These are phyloP conservation scores for Gastracanthus pulcherrimus DNA, from an alignment of 2,888 invertebrate species.

Conservation along the genomic window DNA sequence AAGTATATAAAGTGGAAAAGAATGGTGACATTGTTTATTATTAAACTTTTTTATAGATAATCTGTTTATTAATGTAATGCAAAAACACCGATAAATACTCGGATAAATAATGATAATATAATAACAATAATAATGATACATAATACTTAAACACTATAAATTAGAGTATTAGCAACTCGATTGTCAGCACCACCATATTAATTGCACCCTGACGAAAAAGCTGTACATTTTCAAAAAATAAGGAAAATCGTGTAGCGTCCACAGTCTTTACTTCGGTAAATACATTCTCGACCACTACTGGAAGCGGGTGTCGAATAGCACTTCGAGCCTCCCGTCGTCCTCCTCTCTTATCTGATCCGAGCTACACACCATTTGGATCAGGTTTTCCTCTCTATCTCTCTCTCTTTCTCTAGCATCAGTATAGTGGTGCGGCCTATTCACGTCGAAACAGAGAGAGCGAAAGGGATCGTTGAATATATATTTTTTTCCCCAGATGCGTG, in stretches of 20 bases:
- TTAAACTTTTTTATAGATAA: no score
- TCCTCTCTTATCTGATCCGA: conserved; percentile 42
- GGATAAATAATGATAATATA: no score
- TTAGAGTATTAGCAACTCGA: no score
- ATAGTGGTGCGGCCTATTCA: neutral
- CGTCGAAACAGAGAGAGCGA: neutral
- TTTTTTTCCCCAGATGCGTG: neutral
- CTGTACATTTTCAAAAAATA: neutral
- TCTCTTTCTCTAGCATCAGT: no score
- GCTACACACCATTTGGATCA: conserved; percentile 15
- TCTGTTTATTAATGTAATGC: no score
- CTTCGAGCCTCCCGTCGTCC: neutral
- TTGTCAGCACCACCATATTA: no score
- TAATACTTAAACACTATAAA: no score
- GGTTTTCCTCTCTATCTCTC: conserved; percentile 15
- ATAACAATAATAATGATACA: no score
- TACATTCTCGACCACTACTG: neutral
- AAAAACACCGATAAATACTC: no score
- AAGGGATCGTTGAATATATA: neutral
- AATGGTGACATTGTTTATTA: no score
- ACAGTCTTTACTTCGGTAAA: neutral
- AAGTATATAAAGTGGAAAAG: no score
- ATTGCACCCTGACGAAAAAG: no score
- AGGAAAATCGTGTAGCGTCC: neutral
- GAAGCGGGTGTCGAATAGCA: conserved; percentile 19